A percentile compares a stretch with the other conserved stretches of the same genome.
Conservation (phyloP, 2,113 vertebrate species). For the Seriola quinqueradiata region DNA sequence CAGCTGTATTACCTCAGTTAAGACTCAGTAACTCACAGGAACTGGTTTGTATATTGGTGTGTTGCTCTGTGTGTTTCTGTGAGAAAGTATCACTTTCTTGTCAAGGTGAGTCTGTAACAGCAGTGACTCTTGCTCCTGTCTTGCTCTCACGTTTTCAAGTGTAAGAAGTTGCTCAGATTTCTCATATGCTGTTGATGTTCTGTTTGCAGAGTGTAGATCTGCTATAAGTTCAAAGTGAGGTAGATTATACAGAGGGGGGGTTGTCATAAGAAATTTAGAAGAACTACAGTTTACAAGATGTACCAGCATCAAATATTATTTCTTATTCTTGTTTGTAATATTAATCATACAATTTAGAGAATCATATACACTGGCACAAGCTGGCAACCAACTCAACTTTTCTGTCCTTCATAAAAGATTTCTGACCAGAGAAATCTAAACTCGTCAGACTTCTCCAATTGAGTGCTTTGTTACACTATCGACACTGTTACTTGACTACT, state of each 20-base stretch:
- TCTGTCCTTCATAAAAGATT: neutral
- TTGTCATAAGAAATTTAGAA: constrained; percentile 11
- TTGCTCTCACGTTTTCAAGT: neutral
- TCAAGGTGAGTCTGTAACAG: constrained; percentile 47
- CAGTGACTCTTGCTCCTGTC: neutral
- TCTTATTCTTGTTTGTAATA: neutral
- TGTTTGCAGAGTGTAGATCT: neutral
- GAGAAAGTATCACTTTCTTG: constrained; percentile 29
- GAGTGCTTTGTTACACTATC: too few relatives aligned
- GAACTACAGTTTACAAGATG: constrained; percentile 13
- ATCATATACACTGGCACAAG: neutral
- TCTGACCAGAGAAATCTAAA: neutral
- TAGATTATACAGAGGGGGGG: constrained; percentile 13
- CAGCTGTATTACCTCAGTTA: constrained; percentile 19
- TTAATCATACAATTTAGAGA: neutral
- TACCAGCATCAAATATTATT: constrained; percentile 14
- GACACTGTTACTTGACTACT: neutral
- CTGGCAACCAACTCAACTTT: neutral
- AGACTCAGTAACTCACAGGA: neutral
- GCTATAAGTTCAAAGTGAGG: neutral
- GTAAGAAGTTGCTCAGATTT: neutral
- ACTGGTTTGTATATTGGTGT: constrained; percentile 30
- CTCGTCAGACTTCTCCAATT: neutral
- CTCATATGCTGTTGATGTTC: neutral
- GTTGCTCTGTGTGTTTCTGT: neutral